Evolutionary conservation across 2,888 invertebrate species (phyloP).

Genomic region (Ochlodes sylvanus): DNA sequence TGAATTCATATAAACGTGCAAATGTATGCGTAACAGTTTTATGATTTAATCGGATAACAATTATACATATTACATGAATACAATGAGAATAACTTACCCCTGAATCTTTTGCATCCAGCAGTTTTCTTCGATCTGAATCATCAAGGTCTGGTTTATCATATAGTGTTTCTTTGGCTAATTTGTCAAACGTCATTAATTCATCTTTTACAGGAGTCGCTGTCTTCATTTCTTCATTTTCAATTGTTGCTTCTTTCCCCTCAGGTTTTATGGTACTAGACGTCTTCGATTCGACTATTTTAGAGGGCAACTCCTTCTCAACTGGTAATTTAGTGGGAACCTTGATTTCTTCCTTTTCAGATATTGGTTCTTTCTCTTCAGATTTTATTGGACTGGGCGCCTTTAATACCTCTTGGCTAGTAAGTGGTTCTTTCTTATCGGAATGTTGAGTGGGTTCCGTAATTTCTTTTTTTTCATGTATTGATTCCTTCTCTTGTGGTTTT

Average conservation of each 20-base stretch:
- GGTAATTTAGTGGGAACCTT: constrained; percentile 14
- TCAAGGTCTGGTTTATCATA: background rate
- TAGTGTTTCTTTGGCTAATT: too few species aligned
- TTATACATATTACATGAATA: too few species aligned
- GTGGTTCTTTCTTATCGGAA: background rate
- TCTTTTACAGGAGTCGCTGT: too few species aligned
- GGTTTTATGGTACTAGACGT: constrained; percentile 1
- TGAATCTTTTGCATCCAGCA: too few species aligned
- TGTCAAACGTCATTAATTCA: too few species aligned
- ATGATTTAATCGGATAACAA: too few species aligned
- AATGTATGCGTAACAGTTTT: too few species aligned
- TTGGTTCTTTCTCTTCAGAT: constrained; percentile 16
- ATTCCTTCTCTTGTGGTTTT: too few species aligned
- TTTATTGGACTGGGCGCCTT: background rate
- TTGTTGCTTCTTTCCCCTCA: constrained; percentile 16
- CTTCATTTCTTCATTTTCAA: constrained; percentile 5
- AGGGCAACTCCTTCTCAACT: constrained; percentile 10
- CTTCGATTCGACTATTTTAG: background rate
- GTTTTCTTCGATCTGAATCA: too few species aligned
- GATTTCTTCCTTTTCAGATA: background rate
- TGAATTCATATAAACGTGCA: too few species aligned
- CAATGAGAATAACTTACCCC: too few species aligned
- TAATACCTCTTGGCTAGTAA: background rate
- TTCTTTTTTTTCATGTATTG: too few species aligned
- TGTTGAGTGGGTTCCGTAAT: constrained; percentile 10